Percentiles rank a stretch among this genome's conserved stretches.
These are phyloP conservation scores for Mustela lutreola DNA, from an alignment of 2,113 vertebrate species.

Conservation along the genomic window DNA sequence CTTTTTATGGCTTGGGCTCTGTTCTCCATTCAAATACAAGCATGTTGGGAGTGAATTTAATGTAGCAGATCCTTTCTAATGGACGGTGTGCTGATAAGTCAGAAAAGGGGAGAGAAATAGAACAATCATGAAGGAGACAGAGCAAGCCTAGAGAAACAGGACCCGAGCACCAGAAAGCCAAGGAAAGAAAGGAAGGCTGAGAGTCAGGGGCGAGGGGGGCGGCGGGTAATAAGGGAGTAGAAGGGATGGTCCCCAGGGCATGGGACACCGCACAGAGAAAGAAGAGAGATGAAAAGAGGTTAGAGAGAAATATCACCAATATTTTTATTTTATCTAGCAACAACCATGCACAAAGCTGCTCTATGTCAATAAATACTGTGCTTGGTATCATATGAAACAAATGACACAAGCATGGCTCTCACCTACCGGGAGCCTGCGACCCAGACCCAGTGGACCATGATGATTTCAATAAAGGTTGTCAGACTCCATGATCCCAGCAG, in stretches of 20 bases:
- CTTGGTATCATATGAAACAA: not conserved
- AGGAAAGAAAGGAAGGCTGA: not conserved
- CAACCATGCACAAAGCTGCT: not conserved
- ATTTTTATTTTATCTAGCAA: not conserved
- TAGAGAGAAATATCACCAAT: not conserved
- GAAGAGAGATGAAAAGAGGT: not conserved
- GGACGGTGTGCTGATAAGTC: not conserved
- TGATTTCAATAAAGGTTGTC: not conserved
- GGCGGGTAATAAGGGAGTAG: not conserved
- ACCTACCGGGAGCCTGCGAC: not conserved
- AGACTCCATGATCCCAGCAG: not conserved
- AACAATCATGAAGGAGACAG: not conserved
- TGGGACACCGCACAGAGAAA: not conserved
- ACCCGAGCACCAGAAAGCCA: not conserved
- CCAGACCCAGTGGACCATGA: not conserved
- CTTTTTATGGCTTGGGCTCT: not conserved
- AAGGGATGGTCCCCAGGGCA: not conserved
- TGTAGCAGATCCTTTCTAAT: not conserved
- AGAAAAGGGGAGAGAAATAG: not conserved
- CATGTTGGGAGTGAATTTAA: not conserved
- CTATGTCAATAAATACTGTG: not conserved
- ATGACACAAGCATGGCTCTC: not conserved
- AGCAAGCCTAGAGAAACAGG: not conserved
- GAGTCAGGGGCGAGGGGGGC: not conserved
- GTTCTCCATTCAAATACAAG: not conserved